Conservation (phyloP, 2,888 invertebrate species). For the Acrobasis repandana region DNA sequence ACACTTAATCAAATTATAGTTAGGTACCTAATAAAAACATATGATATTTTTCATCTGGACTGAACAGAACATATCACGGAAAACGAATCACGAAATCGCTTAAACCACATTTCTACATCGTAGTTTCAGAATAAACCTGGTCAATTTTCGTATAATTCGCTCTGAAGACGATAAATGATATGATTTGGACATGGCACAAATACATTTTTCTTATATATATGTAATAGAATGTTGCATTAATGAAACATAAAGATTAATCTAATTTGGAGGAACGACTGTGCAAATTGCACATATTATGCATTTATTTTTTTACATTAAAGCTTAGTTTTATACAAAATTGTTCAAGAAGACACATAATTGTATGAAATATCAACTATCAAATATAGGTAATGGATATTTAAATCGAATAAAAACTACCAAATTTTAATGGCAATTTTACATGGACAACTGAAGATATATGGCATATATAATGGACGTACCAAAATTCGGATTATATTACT, state of each 20-base stretch:
- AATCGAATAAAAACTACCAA: constrained; percentile 1
- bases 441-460: constrained; percentile 20
- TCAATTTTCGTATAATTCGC: neutral
- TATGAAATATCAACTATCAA: constrained; percentile 4
- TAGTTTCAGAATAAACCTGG: neutral
- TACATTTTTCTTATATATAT: neutral
- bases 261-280: no score
- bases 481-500: constrained; percentile 4
- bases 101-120: no score
- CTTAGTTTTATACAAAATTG: constrained; percentile 2
- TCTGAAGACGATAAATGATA: neutral
- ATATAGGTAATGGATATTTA: neutral
- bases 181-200: neutral
- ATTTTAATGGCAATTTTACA: constrained; percentile 14
- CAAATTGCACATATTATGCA: neutral
- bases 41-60: no score
- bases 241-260: neutral
- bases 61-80: no score
- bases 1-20: no score
- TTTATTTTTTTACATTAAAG: neutral
- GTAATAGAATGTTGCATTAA: neutral
- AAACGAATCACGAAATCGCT: no score
- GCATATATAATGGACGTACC: constrained; percentile 19
- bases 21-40: no score
- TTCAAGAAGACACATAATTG: neutral